These are phyloP conservation scores for Scomberomorus guttatus DNA, from an alignment of 2,797 vertebrate species.

Conservation along the genomic window DNA sequence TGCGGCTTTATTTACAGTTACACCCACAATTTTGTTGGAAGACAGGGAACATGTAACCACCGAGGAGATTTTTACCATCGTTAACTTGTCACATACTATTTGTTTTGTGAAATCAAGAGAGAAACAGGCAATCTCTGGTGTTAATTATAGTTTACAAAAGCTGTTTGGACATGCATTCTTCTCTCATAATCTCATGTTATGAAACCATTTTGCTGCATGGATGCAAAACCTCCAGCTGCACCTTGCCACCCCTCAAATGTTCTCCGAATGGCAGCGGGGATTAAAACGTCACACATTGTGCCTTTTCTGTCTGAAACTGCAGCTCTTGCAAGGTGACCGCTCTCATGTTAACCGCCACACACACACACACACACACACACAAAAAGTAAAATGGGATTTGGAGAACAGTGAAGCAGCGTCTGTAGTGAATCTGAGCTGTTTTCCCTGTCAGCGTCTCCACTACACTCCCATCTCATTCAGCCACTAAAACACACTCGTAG, in stretches of 20 bases:
- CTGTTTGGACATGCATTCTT: conserved; percentile 8
- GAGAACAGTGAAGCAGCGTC: conserved; percentile 33
- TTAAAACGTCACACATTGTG: not conserved
- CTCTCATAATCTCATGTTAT: conserved; percentile 19
- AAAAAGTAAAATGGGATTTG: conserved; percentile 34
- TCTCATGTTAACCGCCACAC: conserved; percentile 31
- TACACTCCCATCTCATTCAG: conserved; percentile 42
- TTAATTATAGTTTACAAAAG: conserved; percentile 24
- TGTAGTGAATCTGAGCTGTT: conserved; percentile 35
- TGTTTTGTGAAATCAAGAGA: conserved; percentile 21
- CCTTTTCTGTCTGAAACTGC: conserved; percentile 26
- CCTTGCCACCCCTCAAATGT: not conserved
- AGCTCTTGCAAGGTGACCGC: conserved; percentile 48
- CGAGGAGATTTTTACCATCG: not conserved
- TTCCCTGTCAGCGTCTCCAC: conserved; percentile 15
- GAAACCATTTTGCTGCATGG: conserved; percentile 6
- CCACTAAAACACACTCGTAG: conserved; percentile 46
- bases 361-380: not conserved
- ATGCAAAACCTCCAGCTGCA: conserved; percentile 19
- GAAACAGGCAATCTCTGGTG: not conserved
- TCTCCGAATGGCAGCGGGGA: not conserved
- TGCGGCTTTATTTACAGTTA: conserved; percentile 40
- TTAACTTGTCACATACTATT: conserved; percentile 20
- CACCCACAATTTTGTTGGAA: conserved; percentile 38
- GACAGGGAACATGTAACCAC: conserved; percentile 8